These are phyloP conservation scores for Macroglossus sobrinus DNA, from an alignment of 2,113 vertebrate species.

Conservation along the genomic window DNA sequence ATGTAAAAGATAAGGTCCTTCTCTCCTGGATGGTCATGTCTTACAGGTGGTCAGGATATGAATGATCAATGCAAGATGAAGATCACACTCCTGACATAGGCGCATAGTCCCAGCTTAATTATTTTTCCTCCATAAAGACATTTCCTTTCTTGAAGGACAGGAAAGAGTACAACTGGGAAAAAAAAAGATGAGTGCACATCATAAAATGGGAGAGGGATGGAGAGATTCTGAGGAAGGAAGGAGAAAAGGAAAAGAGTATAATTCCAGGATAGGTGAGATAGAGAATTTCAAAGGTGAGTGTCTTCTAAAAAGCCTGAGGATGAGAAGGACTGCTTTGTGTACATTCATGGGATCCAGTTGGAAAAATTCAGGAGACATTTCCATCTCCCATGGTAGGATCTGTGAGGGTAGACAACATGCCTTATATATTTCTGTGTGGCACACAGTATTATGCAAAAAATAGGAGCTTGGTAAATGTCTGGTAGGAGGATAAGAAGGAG, in stretches of 20 bases:
- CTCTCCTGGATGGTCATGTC: background rate
- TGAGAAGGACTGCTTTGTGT: background rate
- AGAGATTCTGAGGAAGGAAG: background rate
- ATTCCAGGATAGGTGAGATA: background rate
- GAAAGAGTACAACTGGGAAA: background rate
- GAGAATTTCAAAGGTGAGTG: background rate
- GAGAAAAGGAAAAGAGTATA: background rate
- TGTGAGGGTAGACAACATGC: accelerated
- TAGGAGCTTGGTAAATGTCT: background rate
- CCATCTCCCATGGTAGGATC: too few species aligned
- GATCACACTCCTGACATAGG: background rate
- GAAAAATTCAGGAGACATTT: background rate
- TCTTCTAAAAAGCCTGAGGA: background rate
- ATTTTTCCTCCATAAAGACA: background rate
- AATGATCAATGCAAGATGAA: accelerated
- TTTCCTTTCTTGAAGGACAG: background rate
- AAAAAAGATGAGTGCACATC: background rate
- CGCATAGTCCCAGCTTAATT: accelerated
- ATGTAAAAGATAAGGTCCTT: background rate
- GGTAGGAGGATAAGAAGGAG: background rate
- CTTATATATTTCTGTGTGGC: background rate
- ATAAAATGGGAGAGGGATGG: background rate
- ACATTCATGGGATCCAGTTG: background rate
- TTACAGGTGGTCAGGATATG: background rate
- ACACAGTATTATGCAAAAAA: background rate